Conservation (phyloP, 2,888 invertebrate species). For the Brachypalpus laphriformis region DNA sequence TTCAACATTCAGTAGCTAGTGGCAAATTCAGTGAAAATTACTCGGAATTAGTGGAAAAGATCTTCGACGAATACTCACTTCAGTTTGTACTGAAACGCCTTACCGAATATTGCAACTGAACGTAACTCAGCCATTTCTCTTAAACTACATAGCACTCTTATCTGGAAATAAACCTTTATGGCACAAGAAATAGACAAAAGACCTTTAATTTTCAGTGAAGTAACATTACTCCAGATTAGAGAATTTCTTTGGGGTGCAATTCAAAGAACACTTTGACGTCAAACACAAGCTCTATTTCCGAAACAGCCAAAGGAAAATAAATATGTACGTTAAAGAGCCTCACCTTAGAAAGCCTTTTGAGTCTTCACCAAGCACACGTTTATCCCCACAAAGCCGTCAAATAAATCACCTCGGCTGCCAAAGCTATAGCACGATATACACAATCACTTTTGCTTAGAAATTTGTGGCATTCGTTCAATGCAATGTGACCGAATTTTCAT, state of each 20-base stretch:
- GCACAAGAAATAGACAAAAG: too few relatives aligned
- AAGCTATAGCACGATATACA: neutral
- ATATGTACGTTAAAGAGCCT: neutral
- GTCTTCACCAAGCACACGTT: neutral
- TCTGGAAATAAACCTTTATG: too few relatives aligned
- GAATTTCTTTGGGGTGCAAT: neutral
- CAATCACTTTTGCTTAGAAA: neutral
- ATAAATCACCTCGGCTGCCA: constrained; percentile 5
- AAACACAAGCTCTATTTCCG: neutral
- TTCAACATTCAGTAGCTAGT: too few relatives aligned
- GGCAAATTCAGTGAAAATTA: too few relatives aligned
- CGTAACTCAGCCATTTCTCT: too few relatives aligned
- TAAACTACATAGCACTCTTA: too few relatives aligned
- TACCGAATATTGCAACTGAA: too few relatives aligned
- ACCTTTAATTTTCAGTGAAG: neutral
- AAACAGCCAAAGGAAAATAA: neutral
- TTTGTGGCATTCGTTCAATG: constrained; percentile 1
- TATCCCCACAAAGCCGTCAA: neutral
- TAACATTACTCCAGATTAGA: too few relatives aligned
- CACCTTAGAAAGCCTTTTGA: neutral
- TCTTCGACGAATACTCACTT: too few relatives aligned
- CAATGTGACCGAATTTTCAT: constrained; percentile 29
- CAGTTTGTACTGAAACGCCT: too few relatives aligned
- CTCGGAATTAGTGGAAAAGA: too few relatives aligned
- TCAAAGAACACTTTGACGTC: neutral